Base-by-base conservation (phyloP, 2,888 invertebrate species). In the Eupeodes luniger region DNA sequence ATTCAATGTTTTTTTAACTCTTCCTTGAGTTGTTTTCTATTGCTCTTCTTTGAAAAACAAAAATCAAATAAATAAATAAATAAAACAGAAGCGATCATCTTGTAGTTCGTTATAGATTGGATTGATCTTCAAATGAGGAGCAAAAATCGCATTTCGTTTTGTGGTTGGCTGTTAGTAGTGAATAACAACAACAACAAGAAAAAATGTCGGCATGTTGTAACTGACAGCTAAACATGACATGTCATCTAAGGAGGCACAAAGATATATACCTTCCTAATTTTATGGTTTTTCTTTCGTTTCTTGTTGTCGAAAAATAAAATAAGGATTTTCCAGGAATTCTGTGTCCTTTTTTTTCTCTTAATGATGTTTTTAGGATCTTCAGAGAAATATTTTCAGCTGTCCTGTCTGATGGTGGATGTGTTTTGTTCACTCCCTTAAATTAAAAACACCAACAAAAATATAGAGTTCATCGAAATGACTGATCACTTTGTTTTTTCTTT, bases 61-160 rank as follows among this genome's bases (percentile, higher is more conserved):
- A 66, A 27, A 16, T 64, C 64, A 64, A 64, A 64, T 34, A 59
- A 51, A 59, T 34, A 59, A 51, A 59, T 49, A 53, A 40, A 34
- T 44, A 66, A 87, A 87, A 84, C 84, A 87, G 87, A 84, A 87
- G 87, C 87, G 80, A 84, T 84, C 83, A 40, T 82, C 64, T 81
- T 76, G 49, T 40, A 40, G 40, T 79, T 76, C 80, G 72, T 80
- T 80, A 84, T 67, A 40, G 40, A 40, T 40, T 7, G 40, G 9
- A 80, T 84, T 72, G 76, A 83, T 76, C 79, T 44, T 47, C n/a
- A 44, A 70, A 55, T 14, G 49, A 51, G 19, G 16, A 61, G 44
- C 40, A 78, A 66, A 44, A 66, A 76, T 74, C 67, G 72, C 78
- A 67, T 79, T 67, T 44, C 51, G 36, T 72, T 47, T 72, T 47